phyloP scores from a whole-genome alignment of 2,888 invertebrate genomes.

The Notodonta dromedarius region DNA sequence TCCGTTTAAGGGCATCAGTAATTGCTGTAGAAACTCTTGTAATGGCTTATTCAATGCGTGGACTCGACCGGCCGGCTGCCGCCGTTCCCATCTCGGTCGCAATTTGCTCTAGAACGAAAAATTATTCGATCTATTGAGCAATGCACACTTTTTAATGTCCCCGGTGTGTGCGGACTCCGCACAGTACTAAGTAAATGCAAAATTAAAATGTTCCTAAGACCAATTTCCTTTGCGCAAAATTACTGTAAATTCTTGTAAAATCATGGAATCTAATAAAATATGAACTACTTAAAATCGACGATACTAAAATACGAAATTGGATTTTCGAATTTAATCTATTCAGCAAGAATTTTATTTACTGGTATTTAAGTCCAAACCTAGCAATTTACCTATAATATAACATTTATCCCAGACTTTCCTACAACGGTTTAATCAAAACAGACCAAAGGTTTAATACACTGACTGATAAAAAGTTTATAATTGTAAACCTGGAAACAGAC shows the following conservation, averaged over 20 bases:
- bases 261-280: too few relatives aligned
- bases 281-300: too few relatives aligned
- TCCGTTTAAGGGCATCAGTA: conserved; percentile 65
- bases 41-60: conserved; percentile 73
- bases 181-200: too few relatives aligned
- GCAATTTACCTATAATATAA: too few relatives aligned
- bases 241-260: too few relatives aligned
- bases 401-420: background rate
- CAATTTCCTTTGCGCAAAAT: too few relatives aligned
- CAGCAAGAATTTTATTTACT: background rate
- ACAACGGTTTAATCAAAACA: too few relatives aligned
- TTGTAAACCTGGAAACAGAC: too few relatives aligned
- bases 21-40: conserved; percentile 74
- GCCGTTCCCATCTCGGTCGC: conserved; percentile 36
- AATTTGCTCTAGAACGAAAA: conserved; percentile 30
- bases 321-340: background rate
- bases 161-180: background rate
- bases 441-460: too few relatives aligned
- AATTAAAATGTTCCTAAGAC: too few relatives aligned
- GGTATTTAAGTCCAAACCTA: too few relatives aligned
- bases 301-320: background rate
- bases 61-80: conserved; percentile 55
- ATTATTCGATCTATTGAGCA: conserved; percentile 17
- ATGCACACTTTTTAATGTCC: background rate
- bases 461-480: too few relatives aligned